Evolutionary conservation across 2,797 vertebrate species (phyloP).

Genomic region (Chaetophractus vellerosus): DNA sequence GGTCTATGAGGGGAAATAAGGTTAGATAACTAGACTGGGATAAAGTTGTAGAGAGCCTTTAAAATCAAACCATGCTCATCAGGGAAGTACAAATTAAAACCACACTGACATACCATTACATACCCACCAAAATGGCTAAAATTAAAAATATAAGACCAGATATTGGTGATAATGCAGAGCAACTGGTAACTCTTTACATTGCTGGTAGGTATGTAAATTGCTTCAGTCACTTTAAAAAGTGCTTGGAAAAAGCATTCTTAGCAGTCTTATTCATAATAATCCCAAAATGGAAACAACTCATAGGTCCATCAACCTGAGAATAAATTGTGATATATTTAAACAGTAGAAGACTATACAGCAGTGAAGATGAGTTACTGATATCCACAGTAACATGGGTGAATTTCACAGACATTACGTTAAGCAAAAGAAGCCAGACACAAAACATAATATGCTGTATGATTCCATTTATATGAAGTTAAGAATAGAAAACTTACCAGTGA

Average conservation of each 20-base stretch:
- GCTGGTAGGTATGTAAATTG: not conserved
- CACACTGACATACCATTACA: too few species aligned
- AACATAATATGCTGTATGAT: not conserved
- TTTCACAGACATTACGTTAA: not conserved
- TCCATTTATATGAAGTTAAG: not conserved
- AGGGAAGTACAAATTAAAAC: not conserved
- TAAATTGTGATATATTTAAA: not conserved
- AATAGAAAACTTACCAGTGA: not conserved
- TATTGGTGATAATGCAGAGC: not conserved
- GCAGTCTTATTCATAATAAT: too few species aligned
- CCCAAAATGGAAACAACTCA: too few species aligned
- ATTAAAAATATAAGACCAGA: not conserved
- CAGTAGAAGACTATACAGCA: not conserved
- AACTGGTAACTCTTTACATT: not conserved
- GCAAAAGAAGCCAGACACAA: not conserved
- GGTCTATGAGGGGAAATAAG: not conserved
- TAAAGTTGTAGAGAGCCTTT: not conserved
- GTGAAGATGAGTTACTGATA: constrained; percentile 24
- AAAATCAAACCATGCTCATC: not conserved
- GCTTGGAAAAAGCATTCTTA: not conserved
- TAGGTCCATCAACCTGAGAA: not conserved
- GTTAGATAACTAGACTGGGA: not conserved
- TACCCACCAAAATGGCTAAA: not conserved
- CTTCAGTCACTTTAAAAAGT: not conserved
- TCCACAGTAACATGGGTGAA: not conserved